These are phyloP conservation scores for Argyra leucocephala DNA, from an alignment of 2,888 invertebrate genomes.

Conservation along the genomic window DNA sequence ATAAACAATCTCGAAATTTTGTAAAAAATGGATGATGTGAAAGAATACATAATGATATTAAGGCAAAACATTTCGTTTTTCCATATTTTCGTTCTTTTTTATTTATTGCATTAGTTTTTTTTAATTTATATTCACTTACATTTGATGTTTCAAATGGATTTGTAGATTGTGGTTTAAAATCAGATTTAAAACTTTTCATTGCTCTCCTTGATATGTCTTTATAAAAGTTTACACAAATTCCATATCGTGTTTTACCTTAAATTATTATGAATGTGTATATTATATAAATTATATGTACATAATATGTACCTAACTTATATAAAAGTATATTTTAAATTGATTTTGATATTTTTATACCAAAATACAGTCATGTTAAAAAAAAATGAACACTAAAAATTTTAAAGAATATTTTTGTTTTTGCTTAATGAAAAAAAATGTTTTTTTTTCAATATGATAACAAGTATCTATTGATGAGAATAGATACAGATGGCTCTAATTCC, in stretches of 20 bases:
- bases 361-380: too few species aligned
- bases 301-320: too few species aligned
- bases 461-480: too few species aligned
- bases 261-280: too few species aligned
- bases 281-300: too few species aligned
- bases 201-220: slow-evolving; percentile 26
- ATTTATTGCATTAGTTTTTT: slow-evolving; percentile 21
- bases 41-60: slow-evolving; percentile 93
- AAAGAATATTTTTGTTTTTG: too few species aligned
- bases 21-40: slow-evolving; percentile 99
- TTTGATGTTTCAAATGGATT: slow-evolving; percentile 27
- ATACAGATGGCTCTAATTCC: too few species aligned
- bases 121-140: not conserved
- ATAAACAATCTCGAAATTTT: slow-evolving; percentile 94
- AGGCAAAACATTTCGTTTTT: slow-evolving; percentile 48
- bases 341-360: too few species aligned
- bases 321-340: too few species aligned
- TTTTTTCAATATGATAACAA: too few species aligned
- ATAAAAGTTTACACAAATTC: slow-evolving; percentile 97
- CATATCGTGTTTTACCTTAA: slow-evolving; percentile 68
- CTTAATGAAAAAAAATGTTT: too few species aligned
- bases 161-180: not conserved
- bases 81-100: slow-evolving; percentile 33
- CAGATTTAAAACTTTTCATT: not conserved
- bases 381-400: too few species aligned